Evolutionary conservation across 2,888 invertebrate species (phyloP), one percentile per base, ranked within the genome.

Genomic region (Noctua janthina): DNA sequence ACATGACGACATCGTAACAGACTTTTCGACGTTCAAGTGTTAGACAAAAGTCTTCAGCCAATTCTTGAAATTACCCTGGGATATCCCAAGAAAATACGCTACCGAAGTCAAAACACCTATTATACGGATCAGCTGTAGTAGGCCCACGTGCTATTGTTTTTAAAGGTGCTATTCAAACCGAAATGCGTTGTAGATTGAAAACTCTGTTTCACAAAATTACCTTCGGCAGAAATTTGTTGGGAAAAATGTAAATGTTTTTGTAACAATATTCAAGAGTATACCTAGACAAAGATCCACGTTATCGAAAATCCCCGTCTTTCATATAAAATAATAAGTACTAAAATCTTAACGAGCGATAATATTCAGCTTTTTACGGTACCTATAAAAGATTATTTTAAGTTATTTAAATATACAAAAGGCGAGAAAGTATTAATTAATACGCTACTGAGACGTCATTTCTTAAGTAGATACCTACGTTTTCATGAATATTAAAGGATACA

Each of bases 401-500:
- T 81, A 84, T 73, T 84, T 78, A 82, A 85, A 80, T 85, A 83
- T 75, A 84, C 70, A 76, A 82, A 78, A 83, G 66, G 43, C 66
- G 72, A 82, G 74, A 84, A 88, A 85, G 73, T 88, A 84, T 85
- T 85, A 85, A 88, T 89, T 77, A 85, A 88, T 85, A 83, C 81
- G 78, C 67, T 75, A 87, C 88, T 86, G 83, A 88, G 89, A 88
- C 87, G 86, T 91, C 82, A 91, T 92, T 91, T 84, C 78, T 75
- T 92, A 91, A 91, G 90, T 89, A 91, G 86, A 81, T 89, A 86
- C 86, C 78, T 84, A 86, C 87, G 87, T 91, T 91, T 90, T 88
- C 92, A 92, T 94, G 93, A 94, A 94, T 94, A 93, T 92, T 93
- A 91, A 92, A 91, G 90, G 88, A 90, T 91, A 88, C 89, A 89